These are phyloP conservation scores for Alca torda DNA, from an alignment of 2,797 vertebrate species.

Conservation along the genomic window DNA sequence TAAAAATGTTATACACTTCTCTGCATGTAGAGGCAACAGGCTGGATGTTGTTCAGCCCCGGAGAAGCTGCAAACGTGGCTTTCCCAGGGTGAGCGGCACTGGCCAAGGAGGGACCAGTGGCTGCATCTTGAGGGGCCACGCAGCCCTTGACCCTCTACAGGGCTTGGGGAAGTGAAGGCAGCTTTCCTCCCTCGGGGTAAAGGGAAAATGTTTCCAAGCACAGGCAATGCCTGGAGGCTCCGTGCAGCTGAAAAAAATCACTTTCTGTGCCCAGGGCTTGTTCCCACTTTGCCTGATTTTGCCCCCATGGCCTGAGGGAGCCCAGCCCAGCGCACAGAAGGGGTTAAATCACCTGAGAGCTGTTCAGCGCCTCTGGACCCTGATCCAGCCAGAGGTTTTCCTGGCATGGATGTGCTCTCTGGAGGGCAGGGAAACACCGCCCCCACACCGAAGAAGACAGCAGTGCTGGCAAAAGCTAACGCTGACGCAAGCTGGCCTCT, in stretches of 20 bases:
- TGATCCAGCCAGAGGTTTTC: not conserved
- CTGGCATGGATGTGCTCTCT: not conserved
- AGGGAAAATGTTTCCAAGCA: not conserved
- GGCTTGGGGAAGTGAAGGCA: not conserved
- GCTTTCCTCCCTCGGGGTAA: rapidly evolving
- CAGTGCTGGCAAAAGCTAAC: not conserved
- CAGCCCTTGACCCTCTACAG: rapidly evolving
- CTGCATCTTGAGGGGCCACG: rapidly evolving
- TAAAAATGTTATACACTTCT: not conserved
- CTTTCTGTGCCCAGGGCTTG: not conserved
- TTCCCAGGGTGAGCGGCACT: not conserved
- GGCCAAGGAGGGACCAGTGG: not conserved
- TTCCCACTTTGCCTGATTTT: not conserved
- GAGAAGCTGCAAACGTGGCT: not conserved
- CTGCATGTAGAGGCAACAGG: not conserved
- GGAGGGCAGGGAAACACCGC: not conserved
- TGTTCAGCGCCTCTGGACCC: not conserved
- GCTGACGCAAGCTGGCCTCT: not conserved
- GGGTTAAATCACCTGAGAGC: not conserved
- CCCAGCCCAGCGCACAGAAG: not conserved
- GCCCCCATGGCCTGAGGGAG: not conserved
- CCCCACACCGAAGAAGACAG: not conserved
- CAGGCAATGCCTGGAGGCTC: not conserved
- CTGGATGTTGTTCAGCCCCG: not conserved
- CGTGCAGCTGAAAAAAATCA: not conserved